Base-by-base conservation (phyloP, 2,113 vertebrate species). In the Rhinogobius similis region DNA sequence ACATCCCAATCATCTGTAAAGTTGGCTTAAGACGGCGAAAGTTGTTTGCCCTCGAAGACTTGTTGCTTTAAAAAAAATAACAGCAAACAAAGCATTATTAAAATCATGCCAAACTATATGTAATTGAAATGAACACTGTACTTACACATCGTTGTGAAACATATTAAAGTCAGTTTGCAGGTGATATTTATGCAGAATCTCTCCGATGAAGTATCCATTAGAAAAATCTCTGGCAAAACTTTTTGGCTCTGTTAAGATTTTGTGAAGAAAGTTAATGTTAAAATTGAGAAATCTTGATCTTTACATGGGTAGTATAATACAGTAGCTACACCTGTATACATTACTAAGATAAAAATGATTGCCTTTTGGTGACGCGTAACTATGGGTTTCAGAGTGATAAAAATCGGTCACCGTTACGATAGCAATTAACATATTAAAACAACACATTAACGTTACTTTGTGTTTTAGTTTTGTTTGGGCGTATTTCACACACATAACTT, bases 171-270 rank as follows among this genome's bases (percentile, higher is more conserved):
- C 95, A 71, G 94, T 89, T 76, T 97, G 96, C 73, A 98, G 89
- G 65, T 96, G 91, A 5, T 95, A 95, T 87, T 94, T 97, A 81
- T 95, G 80, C 2, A 99, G 90, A 70, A 99, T 86, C 85, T 99
- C 96, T 77, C 98, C 98, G 67, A 99, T 91, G 0, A 98, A 92
- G 70, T 96, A 99, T 27, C 98, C 97, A 61, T 62, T 96, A 41
- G 94, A 91, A 92, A 99, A 98, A 32, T 94, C 93, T 79, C 90
- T 95, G 44, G 94, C 82, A 82, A 99, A 86, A 7, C 91, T 92
- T 56, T 87, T 92, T 70, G 95, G 92, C 67, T 92, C 97, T 99
- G 88, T 72, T 56, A 82, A 65, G 1, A 84, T 6, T 14, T 64
- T 66, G 16, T 67, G 26, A 12, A 1, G 14, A 29, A 16, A 58